Percentiles rank a stretch among this genome's conserved stretches.
Evolutionary conservation across 2,797 vertebrate genomes (phyloP).

Genomic region (Paedocypris micromegethes): DNA sequence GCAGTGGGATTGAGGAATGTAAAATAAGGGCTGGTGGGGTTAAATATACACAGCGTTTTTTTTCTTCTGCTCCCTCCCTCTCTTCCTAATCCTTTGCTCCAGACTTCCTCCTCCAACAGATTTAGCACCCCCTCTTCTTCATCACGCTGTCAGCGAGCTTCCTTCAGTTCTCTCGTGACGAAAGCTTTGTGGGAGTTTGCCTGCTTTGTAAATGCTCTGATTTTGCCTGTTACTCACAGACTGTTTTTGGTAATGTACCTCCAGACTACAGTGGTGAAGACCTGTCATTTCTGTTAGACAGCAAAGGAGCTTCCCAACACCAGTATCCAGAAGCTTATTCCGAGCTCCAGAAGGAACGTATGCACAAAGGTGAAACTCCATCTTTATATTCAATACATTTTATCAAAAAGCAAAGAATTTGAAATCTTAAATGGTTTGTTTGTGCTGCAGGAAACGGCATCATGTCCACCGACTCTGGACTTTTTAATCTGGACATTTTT

Average conservation of each 20-base stretch:
- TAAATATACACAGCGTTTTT: slow-evolving; percentile 58
- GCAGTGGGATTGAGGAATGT: slow-evolving; percentile 41
- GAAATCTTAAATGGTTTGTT: not conserved
- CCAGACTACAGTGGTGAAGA: slow-evolving; percentile 75
- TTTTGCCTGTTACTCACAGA: slow-evolving; percentile 35
- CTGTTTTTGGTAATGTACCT: slow-evolving; percentile 56
- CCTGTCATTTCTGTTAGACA: slow-evolving; percentile 78
- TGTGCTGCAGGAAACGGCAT: slow-evolving; percentile 43
- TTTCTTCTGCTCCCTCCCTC: slow-evolving; percentile 53
- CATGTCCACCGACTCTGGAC: slow-evolving; percentile 44
- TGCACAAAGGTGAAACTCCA: slow-evolving; percentile 56
- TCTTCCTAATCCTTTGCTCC: slow-evolving; percentile 76
- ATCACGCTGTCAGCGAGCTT: slow-evolving; percentile 63
- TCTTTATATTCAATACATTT: not conserved
- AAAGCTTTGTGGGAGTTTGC: slow-evolving; percentile 17
- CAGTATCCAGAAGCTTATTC: slow-evolving; percentile 51
- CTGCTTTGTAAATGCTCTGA: not conserved
- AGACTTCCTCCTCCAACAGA: slow-evolving; percentile 78
- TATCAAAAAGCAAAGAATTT: not conserved
- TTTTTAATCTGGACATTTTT: slow-evolving; percentile 68
- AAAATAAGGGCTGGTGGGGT: slow-evolving; percentile 57
- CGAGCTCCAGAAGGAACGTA: slow-evolving; percentile 43
- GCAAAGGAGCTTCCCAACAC: slow-evolving; percentile 59
- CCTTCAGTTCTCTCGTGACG: slow-evolving; percentile 59
- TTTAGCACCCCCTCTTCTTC: slow-evolving; percentile 65